Evolutionary conservation across 2,797 vertebrate genomes (phyloP), one percentile per base, ranked within the genome.

Genomic region (Gymnocypris eckloni): DNA sequence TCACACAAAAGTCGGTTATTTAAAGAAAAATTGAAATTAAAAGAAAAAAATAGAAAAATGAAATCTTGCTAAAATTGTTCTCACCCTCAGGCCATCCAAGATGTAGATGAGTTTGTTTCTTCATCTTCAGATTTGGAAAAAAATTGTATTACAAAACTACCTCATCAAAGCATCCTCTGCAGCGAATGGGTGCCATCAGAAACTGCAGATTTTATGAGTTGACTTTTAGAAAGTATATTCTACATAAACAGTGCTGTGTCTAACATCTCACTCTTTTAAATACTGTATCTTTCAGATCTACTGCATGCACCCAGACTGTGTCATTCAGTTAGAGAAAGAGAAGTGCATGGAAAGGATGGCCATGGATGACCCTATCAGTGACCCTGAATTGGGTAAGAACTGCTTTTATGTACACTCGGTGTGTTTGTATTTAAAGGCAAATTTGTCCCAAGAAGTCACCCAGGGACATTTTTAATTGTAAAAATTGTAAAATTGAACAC

Each of bases 301-400:
- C 69, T 93, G 43, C 52, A 96, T 95, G 81, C 95, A 97, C 89
- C 96, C 87, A 79, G 89, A 95, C 91, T 99, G 98, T 89, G 92
- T 98, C 87, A 96, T 97, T 87, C 97, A 96, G 92, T 96, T 96
- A 83, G 97, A 98, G 79, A 96, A 97, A 88, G 97, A 97, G 88
- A 94, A 95, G 80, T 99, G 98, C 91, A 94, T 96, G 93, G 96
- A 97, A 94, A 96, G 91, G 89, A 98, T 98, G 52, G 54, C 54
- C 1, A 72, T 87, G 88, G 93, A 95, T 81, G 85, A 90, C 73
- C 88, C 92, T 76, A 72, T 11, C 20, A 92, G 94, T 20, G 92
- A 92, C 88, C 85, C 88, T 72, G 93, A 94, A 70, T 88, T 90
- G 33, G 89, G 95, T 95, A 87, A 79, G 80, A 81, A 52, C 15